Evolutionary conservation across 2,797 vertebrate genomes (phyloP).

Genomic region (Malacoraja senta): DNA sequence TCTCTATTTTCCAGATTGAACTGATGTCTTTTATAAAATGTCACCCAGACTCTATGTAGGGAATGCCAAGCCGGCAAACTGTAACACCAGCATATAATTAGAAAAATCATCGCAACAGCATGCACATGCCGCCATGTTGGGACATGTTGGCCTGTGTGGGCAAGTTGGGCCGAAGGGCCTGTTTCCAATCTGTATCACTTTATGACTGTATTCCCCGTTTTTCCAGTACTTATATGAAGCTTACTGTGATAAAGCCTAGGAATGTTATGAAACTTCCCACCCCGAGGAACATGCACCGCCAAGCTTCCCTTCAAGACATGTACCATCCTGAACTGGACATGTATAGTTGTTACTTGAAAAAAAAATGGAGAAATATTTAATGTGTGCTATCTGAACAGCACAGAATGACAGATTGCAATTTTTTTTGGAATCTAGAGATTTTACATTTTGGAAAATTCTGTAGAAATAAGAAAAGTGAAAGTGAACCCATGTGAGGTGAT

Average conservation of each 20-base stretch:
- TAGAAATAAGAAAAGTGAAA: not conserved
- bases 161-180: too few relatives aligned
- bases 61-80: not conserved
- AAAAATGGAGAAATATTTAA: not conserved
- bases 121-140: not conserved
- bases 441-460: not conserved
- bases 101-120: not conserved
- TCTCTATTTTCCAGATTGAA: not conserved
- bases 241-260: not conserved
- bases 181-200: too few relatives aligned
- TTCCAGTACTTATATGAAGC: not conserved
- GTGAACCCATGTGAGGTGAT: not conserved
- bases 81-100: not conserved
- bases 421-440: not conserved
- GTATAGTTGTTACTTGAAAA: not conserved
- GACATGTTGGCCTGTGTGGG: too few relatives aligned
- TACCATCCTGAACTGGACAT: not conserved
- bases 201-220: not conserved
- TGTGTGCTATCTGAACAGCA: not conserved
- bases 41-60: not conserved
- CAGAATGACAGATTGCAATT: not conserved
- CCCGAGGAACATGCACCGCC: not conserved
- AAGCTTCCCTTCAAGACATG: not conserved
- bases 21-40: not conserved
- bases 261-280: not conserved